phyloP scores from a whole-genome alignment of 2,113 vertebrate genomes.

The Nothocercus julius region DNA sequence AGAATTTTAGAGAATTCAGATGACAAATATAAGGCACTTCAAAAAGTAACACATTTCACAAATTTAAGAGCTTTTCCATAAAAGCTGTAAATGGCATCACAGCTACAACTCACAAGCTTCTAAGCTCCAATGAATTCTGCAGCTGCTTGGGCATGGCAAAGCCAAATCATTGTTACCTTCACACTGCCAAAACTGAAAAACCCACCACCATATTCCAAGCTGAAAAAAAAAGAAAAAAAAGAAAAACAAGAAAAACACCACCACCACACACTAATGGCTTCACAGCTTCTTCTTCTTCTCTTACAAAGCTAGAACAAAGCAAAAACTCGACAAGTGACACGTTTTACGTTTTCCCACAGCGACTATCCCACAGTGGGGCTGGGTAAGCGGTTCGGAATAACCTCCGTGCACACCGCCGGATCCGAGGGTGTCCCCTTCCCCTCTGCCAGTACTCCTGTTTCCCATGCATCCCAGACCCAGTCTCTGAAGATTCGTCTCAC shows the following conservation, averaged over 20 bases:
- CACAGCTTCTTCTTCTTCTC: not conserved
- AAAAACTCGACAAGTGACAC: not conserved
- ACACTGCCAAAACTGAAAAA: conserved; percentile 58
- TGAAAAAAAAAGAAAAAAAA: not conserved
- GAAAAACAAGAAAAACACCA: no score
- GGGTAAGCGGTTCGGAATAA: not conserved
- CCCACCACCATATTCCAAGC: conserved; percentile 40
- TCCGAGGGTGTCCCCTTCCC: not conserved
- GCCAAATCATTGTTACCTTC: conserved; percentile 72
- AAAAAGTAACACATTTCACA: conserved; percentile 59
- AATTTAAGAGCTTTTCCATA: conserved; percentile 56
- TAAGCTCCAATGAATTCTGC: conserved; percentile 44
- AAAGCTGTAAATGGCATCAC: conserved; percentile 51
- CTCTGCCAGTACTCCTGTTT: not conserved
- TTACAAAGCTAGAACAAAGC: not conserved
- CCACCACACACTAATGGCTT: not conserved
- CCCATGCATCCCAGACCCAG: not conserved
- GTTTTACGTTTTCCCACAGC: not conserved
- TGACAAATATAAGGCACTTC: conserved; percentile 53
- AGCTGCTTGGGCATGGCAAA: not conserved
- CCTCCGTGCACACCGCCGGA: fast-evolving
- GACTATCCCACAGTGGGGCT: not conserved
- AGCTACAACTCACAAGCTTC: conserved; percentile 40
- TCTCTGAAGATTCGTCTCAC: conserved; percentile 16
- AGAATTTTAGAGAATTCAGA: conserved; percentile 52